Evolutionary conservation across 2,888 invertebrate genomes (phyloP), one percentile per base, ranked within the genome.

Genomic region (Bhutanitis thaidina): DNA sequence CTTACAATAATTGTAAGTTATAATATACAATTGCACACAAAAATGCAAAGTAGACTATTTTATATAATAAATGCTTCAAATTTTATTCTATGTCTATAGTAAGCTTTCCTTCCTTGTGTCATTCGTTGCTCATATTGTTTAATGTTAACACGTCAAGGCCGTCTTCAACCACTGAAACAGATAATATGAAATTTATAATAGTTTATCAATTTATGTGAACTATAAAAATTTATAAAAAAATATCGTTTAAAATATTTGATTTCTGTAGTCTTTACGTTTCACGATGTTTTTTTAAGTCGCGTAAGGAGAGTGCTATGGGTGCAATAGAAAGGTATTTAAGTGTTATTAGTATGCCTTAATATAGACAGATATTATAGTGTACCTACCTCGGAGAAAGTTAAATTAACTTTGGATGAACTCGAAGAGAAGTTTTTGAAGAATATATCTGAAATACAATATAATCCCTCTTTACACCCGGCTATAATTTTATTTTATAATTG

Each of bases 401-500:
- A 89, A 87, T 96, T 96, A 55, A 97, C 92, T 58, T 91, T 93
- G 65, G 96, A 96, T 73, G 95, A 94, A 76, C 95, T 94, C 50
- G 95, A 89, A 29, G 94, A 93, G 77, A 95, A 95, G 74, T 94
- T 95, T 54, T 92, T 91, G 77, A 96, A 95, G 76, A 94, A 81
- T 36, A 77, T 69, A 67, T 77, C 82, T 80, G 75, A 49, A 77
- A 75, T 54, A 45, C 40, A 32, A 39, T 39, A 39, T 25, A 39
- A 27, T 8, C 39, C 39, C 39, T 12, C n/a, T 39, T 39, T 13
- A 39, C 27, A 39, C 39, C 27, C 8, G 7, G 8, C 3, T 20
- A 4, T 27, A 27, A 27, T 4, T 1, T 3, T 27, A 27, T 27
- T 27, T 27, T 27, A 27, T 27, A 4, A 20, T 20, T 20, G 5